Conservation (phyloP, 2,888 invertebrate genomes). For the Archips crataeganus region DNA sequence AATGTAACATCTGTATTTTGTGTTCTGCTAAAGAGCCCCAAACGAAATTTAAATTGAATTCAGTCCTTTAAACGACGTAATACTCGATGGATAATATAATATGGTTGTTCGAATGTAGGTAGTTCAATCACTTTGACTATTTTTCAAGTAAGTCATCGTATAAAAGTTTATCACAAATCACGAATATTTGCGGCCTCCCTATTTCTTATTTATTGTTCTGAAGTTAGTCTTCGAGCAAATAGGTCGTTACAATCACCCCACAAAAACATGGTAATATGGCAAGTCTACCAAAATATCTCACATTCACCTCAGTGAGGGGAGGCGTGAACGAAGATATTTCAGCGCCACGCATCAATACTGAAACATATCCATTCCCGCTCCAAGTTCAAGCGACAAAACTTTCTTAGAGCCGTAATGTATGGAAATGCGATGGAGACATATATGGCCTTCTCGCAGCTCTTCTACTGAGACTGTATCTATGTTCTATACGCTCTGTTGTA, state of each 20-base stretch:
- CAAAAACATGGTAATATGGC: slow-evolving; percentile 25
- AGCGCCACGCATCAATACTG: slow-evolving; percentile 67
- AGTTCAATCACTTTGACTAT: neutral
- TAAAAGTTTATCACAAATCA: neutral
- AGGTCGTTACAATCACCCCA: slow-evolving; percentile 32
- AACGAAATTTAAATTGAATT: neutral
- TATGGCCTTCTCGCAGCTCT: slow-evolving; percentile 70
- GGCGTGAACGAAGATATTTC: slow-evolving; percentile 59
- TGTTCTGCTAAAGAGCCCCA: neutral
- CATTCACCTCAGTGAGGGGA: slow-evolving; percentile 35
- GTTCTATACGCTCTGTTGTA: slow-evolving; percentile 66
- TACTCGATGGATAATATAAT: neutral
- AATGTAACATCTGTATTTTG: slow-evolving; percentile 9
- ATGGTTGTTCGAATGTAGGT: neutral
- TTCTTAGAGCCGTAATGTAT: slow-evolving; percentile 61
- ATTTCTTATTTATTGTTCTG: slow-evolving; percentile 16
- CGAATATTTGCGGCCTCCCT: slow-evolving; percentile 3
- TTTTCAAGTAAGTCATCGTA: neutral
- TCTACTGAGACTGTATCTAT: slow-evolving; percentile 64
- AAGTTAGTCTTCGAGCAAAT: slow-evolving; percentile 30
- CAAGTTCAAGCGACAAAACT: slow-evolving; percentile 57
- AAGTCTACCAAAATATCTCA: slow-evolving; percentile 37
- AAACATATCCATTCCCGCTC: slow-evolving; percentile 62
- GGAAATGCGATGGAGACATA: slow-evolving; percentile 81
- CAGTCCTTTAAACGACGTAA: neutral